Conservation (phyloP, 1,140 invertebrate genomes). For the Andricus grossulariae region DNA sequence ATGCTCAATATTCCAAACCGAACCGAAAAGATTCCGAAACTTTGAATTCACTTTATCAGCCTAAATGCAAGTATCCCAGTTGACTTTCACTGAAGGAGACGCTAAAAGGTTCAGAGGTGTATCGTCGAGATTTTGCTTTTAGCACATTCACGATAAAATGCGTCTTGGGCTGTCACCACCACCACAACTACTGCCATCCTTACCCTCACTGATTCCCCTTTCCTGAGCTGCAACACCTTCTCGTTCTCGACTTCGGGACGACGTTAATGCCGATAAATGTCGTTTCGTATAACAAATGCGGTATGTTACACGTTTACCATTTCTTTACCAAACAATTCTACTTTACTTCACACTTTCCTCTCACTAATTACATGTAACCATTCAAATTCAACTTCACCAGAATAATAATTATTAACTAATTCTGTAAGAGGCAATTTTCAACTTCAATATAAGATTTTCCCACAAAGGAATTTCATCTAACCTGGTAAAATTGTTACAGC, state of each 20-base stretch:
- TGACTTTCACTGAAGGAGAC: constrained; percentile 71
- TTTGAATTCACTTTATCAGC: constrained; percentile 52
- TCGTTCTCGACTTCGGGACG: constrained; percentile 44
- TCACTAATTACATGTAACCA: not conserved
- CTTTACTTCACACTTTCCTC: constrained; percentile 39
- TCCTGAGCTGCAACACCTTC: constrained; percentile 15
- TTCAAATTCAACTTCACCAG: no score
- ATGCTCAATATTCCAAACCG: no score
- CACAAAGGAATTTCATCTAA: no score
- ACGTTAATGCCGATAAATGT: constrained; percentile 67
- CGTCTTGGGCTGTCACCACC: constrained; percentile 53
- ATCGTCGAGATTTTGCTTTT: constrained; percentile 76
- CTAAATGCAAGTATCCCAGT: constrained; percentile 57
- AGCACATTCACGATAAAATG: constrained; percentile 75
- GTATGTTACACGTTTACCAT: constrained; percentile 50
- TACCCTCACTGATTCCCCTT: constrained; percentile 42
- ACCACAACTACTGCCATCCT: constrained; percentile 52
- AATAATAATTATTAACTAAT: no score
- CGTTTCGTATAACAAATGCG: constrained; percentile 63
- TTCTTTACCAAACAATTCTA: not conserved
- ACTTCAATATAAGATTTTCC: no score
- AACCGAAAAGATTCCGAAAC: no score
- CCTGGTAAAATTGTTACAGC: not conserved
- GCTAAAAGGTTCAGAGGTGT: constrained; percentile 74
- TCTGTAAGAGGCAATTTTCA: no score